Base-by-base conservation (phyloP, 1,140 invertebrate genomes). In the Drosophila bipectinata region DNA sequence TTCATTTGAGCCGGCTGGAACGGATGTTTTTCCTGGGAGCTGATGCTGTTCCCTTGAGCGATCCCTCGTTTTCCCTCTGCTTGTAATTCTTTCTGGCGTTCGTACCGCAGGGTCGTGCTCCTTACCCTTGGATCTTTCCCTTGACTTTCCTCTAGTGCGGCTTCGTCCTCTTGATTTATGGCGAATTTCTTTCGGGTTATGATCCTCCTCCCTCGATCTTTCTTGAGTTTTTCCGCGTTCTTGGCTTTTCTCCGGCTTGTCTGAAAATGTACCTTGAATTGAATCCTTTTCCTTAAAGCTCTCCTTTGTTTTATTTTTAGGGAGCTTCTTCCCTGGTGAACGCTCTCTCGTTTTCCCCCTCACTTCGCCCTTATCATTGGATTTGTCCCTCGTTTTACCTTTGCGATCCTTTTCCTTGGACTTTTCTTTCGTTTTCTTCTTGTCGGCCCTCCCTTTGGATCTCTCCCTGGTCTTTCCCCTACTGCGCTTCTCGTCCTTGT, bases 1-100 rank as follows among this genome's bases (percentile, higher is more conserved):
- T 0, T 32, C 32, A 7, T 9, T 15, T 1, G 10, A 21, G 47
- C 30, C 4, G 49, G 14, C 5, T 44, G 14, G 41, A 44, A 15
- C 9, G 41, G 5, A 18, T 4, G 44, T 14, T 9, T 41, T 41
- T 5, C 44, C 49, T 18, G 14, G 10, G 2, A 5, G 26, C 8
- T 3, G 18, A 18, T 41, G 53, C 2, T 53, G 53, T 3, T 53
- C 60, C 18, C 21, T 44, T 9, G 37, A 55, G 8, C 15, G 12
- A 8, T 62, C 28, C 45, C 57, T 52, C 10, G 18, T 9, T 26
- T 15, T 52, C 41, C n/a, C 47, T 53, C 47, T 60, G 0, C n/a
- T 8, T 26, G 9, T 6, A 12, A 51, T 14, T n/a, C 12, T 59
- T n/a, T 21, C 56, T n/a, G n/a, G 15, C 1, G 63, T 53, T 12